A percentile compares a stretch with the other conserved stretches of the same genome.
phyloP scores from a whole-genome alignment of 2,113 vertebrate genomes.

The Cynopterus brachyotis region DNA sequence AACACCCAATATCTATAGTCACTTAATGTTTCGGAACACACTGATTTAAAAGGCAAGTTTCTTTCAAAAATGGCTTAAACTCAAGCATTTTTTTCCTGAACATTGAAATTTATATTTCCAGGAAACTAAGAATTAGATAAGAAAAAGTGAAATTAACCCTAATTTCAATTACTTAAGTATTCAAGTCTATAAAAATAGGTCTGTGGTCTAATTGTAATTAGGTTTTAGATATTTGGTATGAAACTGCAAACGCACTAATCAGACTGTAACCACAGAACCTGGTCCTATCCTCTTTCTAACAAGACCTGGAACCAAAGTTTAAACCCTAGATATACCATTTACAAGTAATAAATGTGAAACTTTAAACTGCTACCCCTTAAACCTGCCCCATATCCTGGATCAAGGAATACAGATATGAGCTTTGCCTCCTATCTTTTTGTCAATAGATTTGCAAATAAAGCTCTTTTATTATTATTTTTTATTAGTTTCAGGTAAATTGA shows the following conservation, averaged over 20 bases:
- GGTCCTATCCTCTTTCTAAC: neutral
- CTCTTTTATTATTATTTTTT: neutral
- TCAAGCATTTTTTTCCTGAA: slow-evolving; percentile 80
- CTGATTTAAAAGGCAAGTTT: slow-evolving; percentile 84
- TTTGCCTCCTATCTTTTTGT: too few species aligned
- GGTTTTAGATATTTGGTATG: slow-evolving; percentile 75
- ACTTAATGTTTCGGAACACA: slow-evolving; percentile 85
- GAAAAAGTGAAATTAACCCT: slow-evolving; percentile 80
- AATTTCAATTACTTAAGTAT: slow-evolving; percentile 80
- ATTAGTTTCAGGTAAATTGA: neutral
- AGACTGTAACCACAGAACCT: neutral
- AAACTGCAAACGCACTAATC: slow-evolving; percentile 80
- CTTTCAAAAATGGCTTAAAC: slow-evolving; percentile 83
- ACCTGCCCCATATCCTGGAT: too few species aligned
- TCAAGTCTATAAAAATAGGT: slow-evolving; percentile 84
- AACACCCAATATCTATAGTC: slow-evolving; percentile 83
- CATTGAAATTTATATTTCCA: slow-evolving; percentile 76
- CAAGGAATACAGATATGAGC: too few species aligned
- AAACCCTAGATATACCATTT: neutral
- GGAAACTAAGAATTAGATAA: slow-evolving; percentile 77
- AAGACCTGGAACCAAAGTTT: neutral
- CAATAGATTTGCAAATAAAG: too few species aligned
- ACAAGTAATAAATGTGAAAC: neutral
- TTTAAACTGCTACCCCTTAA: too few species aligned
- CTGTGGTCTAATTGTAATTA: slow-evolving; percentile 80